Percentiles rank a stretch among this genome's conserved stretches.
Conservation (phyloP, 2,797 vertebrate species). For the Premnoplex brunnescens region DNA sequence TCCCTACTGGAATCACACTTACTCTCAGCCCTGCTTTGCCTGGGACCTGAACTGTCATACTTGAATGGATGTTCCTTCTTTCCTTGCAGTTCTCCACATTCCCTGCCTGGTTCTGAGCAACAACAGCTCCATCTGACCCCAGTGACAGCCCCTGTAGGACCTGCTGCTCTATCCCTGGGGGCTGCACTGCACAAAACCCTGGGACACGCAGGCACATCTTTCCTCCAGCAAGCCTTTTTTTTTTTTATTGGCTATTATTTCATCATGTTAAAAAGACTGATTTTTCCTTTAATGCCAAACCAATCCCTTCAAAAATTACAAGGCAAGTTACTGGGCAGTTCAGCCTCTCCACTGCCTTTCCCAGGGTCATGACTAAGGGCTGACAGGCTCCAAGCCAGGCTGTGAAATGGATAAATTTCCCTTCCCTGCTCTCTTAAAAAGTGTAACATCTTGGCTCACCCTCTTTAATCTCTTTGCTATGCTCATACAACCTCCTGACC, state of each 20-base stretch:
- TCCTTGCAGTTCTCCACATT: not conserved
- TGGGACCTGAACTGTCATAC: not conserved
- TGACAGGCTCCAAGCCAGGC: conserved; percentile 29
- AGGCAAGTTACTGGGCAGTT: conserved; percentile 30
- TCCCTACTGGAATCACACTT: not conserved
- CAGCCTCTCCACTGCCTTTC: not conserved
- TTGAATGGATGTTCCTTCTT: not conserved
- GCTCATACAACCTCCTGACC: not conserved
- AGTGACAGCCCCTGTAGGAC: not conserved
- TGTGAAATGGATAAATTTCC: conserved; percentile 1
- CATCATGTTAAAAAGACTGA: not conserved
- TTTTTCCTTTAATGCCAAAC: not conserved
- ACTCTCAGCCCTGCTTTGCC: not conserved
- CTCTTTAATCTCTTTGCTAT: conserved; percentile 53
- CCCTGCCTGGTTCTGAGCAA: not conserved
- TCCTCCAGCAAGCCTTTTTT: not conserved
- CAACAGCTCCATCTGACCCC: not conserved
- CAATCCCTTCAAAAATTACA: conserved; percentile 30
- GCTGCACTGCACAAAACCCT: not conserved
- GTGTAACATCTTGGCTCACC: conserved; percentile 45
- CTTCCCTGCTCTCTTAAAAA: not conserved
- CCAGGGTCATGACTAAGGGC: conserved; percentile 25
- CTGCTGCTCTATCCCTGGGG: not conserved
- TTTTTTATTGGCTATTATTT: not conserved
- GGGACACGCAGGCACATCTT: not conserved